Conservation (phyloP, 2,888 invertebrate species). For the Pardosa pseudoannulata region DNA sequence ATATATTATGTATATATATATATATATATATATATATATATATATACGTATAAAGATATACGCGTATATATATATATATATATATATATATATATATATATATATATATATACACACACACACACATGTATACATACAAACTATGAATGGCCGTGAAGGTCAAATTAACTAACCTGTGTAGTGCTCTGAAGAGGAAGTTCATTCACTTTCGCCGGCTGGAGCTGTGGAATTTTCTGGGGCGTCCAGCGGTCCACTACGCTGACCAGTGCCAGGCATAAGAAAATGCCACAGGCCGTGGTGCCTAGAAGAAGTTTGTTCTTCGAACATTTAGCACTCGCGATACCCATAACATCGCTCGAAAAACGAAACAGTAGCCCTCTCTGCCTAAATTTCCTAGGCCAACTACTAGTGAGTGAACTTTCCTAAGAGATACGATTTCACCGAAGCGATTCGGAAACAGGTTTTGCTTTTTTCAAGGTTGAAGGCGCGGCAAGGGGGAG, state of each 20-base stretch:
- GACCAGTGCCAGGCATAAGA: constrained; percentile 40
- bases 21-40: no score
- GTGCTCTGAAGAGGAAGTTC: constrained; percentile 15
- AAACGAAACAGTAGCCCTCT: background rate
- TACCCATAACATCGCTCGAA: constrained; percentile 29
- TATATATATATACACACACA: no score
- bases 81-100: no score
- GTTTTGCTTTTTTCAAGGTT: constrained; percentile 53
- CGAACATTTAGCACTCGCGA: constrained; percentile 18
- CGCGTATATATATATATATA: no score
- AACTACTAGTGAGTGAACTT: background rate
- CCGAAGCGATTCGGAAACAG: constrained; percentile 48
- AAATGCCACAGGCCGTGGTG: background rate
- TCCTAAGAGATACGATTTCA: constrained; percentile 21
- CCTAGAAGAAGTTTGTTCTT: constrained; percentile 28
- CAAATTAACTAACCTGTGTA: constrained; percentile 23
- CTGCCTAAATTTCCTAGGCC: background rate
- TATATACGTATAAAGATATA: no score
- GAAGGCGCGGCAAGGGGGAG: background rate
- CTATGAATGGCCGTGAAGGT: background rate
- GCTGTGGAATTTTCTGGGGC: background rate
- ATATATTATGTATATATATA: no score
- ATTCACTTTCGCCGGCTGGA: constrained; percentile 40
- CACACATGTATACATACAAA: no score
- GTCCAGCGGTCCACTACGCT: constrained; percentile 47